Conservation (phyloP, 2,888 invertebrate species). For the Camptogramma bilineatum region DNA sequence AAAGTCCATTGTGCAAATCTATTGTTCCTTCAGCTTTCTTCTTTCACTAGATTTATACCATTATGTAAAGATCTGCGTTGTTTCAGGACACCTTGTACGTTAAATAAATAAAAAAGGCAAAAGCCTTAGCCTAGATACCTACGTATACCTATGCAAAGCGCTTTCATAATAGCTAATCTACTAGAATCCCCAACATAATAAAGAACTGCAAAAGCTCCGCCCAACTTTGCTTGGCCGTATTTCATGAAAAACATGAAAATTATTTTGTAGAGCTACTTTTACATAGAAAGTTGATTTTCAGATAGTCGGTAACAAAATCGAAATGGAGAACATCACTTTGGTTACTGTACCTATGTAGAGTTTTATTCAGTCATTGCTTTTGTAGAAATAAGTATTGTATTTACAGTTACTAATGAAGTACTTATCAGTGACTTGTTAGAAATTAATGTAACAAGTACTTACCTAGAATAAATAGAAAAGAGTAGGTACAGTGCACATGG, state of each 20-base stretch:
- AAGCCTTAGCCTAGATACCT: conserved; percentile 5
- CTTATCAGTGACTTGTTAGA: no score
- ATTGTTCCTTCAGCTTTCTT: no score
- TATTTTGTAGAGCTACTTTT: conserved; percentile 9
- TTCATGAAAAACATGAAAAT: conserved; percentile 30
- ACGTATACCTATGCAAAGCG: conserved; percentile 29
- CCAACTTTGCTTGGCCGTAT: conserved; percentile 24
- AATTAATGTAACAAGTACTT: no score
- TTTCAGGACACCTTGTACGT: neutral
- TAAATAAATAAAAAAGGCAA: conserved; percentile 17
- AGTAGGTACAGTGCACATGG: no score
- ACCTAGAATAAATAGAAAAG: no score
- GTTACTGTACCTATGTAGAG: no score
- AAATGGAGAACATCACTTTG: neutral
- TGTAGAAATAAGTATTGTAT: no score
- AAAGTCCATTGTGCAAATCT: no score
- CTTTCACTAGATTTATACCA: no score
- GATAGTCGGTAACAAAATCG: neutral
- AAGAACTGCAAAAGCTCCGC: conserved; percentile 28
- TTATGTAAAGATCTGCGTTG: neutral
- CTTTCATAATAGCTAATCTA: conserved; percentile 34
- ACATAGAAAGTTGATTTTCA: conserved; percentile 1
- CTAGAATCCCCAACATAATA: conserved; percentile 33
- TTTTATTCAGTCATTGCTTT: no score
- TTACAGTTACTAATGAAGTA: no score